Base-by-base conservation (phyloP, 2,797 vertebrate species). In the Fundulus diaphanus region DNA sequence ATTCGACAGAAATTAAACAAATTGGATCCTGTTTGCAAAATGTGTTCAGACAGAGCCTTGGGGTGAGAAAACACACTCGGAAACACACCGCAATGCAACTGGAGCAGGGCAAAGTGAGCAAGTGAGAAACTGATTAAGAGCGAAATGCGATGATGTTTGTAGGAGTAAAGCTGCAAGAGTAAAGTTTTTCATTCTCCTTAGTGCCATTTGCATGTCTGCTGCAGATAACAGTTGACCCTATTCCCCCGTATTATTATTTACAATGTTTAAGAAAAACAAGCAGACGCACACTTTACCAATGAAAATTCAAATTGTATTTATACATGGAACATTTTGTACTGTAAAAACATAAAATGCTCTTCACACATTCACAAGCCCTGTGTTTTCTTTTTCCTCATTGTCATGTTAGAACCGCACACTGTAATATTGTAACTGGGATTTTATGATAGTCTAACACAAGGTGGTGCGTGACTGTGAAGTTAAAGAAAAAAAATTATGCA, bases 11-110 rank as follows among this genome's bases (percentile, higher is more conserved):
- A 88, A 84, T 88, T 88, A 81, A 89, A 91, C 87, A 91, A 92
- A 92, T 92, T 91, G 85, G 88, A 89, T 91, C 91, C 67, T 89
- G 73, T 89, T 91, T 90, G 82, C 81, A 90, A 90, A 91, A 90
- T 90, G 84, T 89, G 79, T 87, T 88, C 79, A 92, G 88, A 88
- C 83, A 78, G 76, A 87, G 90, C 90, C 89, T 84, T 74, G 72
- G 86, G 90, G 81, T 76, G 75, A 82, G 56, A 75, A 85, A 61
- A 78, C 80, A 70, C 68, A 77, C 79, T 59, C 46, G 68, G 42
- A 65, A 69, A 56, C 69, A 69, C 63, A 74, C 61, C 59, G 70
- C 77, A 70, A 81, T 9, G 15, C 48, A 29, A 75, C 69, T 66
- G 68, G 46, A 83, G 81, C 74, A 48, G 61, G 84, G 78, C 77